phyloP scores from a whole-genome alignment of 2,888 invertebrate species.

The Listrodromus nycthemerus region DNA sequence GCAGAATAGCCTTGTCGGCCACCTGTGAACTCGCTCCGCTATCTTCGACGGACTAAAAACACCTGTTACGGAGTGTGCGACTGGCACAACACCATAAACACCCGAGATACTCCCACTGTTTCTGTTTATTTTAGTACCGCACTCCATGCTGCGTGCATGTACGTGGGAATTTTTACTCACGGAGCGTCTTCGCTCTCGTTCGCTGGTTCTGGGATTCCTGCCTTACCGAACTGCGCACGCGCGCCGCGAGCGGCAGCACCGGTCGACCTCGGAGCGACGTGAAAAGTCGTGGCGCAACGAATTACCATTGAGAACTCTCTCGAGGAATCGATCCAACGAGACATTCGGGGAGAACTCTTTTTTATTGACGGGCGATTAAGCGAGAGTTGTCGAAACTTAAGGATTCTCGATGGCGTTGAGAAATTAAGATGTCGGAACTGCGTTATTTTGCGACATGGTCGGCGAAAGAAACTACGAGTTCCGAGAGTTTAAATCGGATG shows the following conservation, averaged over 20 bases:
- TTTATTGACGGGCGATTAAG: slow-evolving; percentile 33
- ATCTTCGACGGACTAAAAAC: slow-evolving; percentile 67
- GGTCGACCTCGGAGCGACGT: slow-evolving; percentile 11
- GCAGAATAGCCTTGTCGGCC: slow-evolving; percentile 27
- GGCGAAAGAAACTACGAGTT: not conserved
- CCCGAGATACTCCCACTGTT: slow-evolving; percentile 42
- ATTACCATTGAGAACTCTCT: not conserved
- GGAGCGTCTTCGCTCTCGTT: not conserved
- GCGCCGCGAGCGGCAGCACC: slow-evolving; percentile 52
- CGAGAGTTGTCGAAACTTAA: not conserved
- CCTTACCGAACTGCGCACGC: slow-evolving; percentile 35
- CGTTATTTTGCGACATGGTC: not conserved
- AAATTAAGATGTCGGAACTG: slow-evolving; percentile 6
- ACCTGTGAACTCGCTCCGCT: slow-evolving; percentile 60
- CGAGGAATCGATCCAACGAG: not conserved
- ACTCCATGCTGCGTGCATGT: not conserved
- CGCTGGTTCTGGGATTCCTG: slow-evolving; percentile 20
- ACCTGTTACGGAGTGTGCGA: slow-evolving; percentile 74
- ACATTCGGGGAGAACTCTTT: slow-evolving; percentile 20
- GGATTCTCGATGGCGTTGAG: not conserved
- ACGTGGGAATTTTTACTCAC: slow-evolving; percentile 25
- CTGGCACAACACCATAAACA: slow-evolving; percentile 63
- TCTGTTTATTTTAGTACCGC: slow-evolving; percentile 70
- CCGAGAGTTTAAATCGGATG: not conserved
- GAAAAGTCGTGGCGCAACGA: not conserved